Conservation (phyloP, 2,113 vertebrate genomes). For the Lethenteron camtschaticum region DNA sequence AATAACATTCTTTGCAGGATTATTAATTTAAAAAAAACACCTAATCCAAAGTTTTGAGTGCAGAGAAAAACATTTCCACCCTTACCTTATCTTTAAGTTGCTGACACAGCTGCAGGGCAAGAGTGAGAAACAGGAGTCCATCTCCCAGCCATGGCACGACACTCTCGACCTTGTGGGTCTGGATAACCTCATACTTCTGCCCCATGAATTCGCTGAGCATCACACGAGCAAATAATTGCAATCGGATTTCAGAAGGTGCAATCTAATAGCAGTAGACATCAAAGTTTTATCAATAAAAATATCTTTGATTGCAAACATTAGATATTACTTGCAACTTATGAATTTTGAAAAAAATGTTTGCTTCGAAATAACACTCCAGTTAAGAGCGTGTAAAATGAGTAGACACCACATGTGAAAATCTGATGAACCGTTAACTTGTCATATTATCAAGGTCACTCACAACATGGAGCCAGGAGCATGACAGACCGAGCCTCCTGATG, state of each 20-base stretch:
- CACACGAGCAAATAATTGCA: too few species aligned
- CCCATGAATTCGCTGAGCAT: constrained; percentile 45
- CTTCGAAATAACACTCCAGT: too few species aligned
- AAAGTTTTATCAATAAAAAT: too few species aligned
- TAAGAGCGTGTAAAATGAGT: too few species aligned
- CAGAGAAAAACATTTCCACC: constrained; percentile 1
- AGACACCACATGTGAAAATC: too few species aligned
- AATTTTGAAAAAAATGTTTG: too few species aligned
- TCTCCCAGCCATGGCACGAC: constrained; percentile 88
- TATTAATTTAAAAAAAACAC: not conserved
- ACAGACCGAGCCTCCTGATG: constrained; percentile 58
- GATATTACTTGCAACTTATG: too few species aligned
- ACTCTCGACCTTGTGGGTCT: constrained; percentile 85
- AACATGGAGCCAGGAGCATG: constrained; percentile 85
- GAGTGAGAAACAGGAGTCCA: constrained; percentile 85
- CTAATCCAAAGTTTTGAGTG: not conserved
- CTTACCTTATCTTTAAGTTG: constrained; percentile 91
- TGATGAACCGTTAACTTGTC: too few species aligned
- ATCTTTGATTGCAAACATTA: too few species aligned
- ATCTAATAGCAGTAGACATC: too few species aligned
- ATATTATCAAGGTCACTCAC: constrained; percentile 31
- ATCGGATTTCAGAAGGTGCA: too few species aligned
- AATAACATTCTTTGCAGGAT: not conserved
- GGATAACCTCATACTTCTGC: constrained; percentile 74
- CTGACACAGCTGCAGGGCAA: constrained; percentile 91